Evolutionary conservation across 2,888 invertebrate species (phyloP).

Genomic region (Nipponacmea schrenckii): DNA sequence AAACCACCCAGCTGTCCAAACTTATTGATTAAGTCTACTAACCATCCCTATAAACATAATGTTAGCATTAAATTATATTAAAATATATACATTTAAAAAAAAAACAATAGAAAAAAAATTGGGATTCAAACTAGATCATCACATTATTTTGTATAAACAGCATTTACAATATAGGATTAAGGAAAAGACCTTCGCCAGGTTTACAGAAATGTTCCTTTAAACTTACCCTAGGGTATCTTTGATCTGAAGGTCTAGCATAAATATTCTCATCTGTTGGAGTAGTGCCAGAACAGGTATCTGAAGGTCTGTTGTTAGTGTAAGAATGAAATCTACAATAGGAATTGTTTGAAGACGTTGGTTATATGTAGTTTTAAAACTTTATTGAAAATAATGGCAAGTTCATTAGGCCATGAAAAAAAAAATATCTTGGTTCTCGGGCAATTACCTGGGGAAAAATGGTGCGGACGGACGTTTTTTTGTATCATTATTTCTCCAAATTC

Average conservation of each 20-base stretch:
- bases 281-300: constrained; percentile 77
- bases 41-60: constrained; percentile 79
- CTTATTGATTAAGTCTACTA: constrained; percentile 93
- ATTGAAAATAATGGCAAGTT: no score
- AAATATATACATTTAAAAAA: neutral
- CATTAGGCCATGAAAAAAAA: no score
- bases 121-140: no score
- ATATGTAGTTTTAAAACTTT: no score
- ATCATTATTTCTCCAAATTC: no score
- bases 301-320: constrained; percentile 82
- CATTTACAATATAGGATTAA: no score
- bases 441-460: no score
- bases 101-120: no score
- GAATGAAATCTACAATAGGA: constrained; percentile 80
- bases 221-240: constrained; percentile 79
- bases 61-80: neutral
- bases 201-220: neutral
- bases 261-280: constrained; percentile 77
- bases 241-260: constrained; percentile 81
- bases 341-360: neutral
- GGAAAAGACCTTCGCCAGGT: no score
- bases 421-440: no score
- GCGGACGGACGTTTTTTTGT: no score
- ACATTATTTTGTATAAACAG: no score
- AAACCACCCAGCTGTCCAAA: constrained; percentile 93